Evolutionary conservation across 1,140 invertebrate species (phyloP), one percentile per base, ranked within the genome.

Genomic region (Medauroidea extradentata): DNA sequence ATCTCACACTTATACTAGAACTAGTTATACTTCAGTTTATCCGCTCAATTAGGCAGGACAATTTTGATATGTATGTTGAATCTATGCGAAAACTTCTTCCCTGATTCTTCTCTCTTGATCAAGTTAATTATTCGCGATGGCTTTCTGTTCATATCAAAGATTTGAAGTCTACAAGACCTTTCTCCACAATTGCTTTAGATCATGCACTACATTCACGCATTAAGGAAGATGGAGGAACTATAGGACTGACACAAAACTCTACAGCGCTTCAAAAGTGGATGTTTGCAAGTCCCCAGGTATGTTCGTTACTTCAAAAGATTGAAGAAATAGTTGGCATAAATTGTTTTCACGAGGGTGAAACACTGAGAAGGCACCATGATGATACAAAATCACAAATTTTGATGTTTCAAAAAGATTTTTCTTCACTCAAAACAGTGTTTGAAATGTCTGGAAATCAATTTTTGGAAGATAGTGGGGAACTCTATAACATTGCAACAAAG

Each of bases 121-220:
- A 59, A 27, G 54, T 34, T 16, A 4, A 62, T 53, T 62, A 66
- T 38, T 29, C 63, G 19, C 13, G 44, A 25, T 46, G 44, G 18
- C 24, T 46, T 19, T 11, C 44, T 11, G 44, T 46, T 7, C 44
- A 46, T 46, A 4, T 46, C 18, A 5, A 13, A 46, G 44, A 46
- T 25, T 5, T 46, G 44, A 9, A 65, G 23, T 54, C 51, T 16
- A 21, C 11, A 16, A 57, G 50, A 19, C 1, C 19, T 8, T 65
- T 65, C 63, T 65, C 63, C 16, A 38, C 52, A 3, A 57, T 65
- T 16, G 41, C 63, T 5, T 50, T 65, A 18, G 59, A 65, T 52
- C 63, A 66, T 39, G 63, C 63, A n/a, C 52, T 51, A n/a, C 61
- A 63, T 44, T 62, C 63, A 21, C 39, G 19, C n/a, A 41, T 65